These are phyloP conservation scores for Takifugu ocellatus DNA, from an alignment of 2,797 vertebrate genomes.

Conservation along the genomic window DNA sequence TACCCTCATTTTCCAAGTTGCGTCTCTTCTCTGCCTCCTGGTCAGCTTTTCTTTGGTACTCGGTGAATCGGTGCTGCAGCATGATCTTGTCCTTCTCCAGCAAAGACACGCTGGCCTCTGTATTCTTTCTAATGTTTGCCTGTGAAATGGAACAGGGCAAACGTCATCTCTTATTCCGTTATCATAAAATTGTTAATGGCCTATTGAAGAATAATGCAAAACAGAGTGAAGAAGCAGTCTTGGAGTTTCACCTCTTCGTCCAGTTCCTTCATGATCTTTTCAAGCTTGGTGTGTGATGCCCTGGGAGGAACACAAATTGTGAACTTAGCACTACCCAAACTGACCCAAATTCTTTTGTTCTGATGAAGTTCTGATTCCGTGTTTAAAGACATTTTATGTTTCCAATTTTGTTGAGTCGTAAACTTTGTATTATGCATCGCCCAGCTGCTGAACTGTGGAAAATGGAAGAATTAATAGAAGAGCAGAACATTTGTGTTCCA, in stretches of 20 bases:
- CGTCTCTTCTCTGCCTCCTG: slow-evolving; percentile 95
- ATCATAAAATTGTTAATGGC: background rate
- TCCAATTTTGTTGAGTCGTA: background rate
- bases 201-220: background rate
- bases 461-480: background rate
- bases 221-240: background rate
- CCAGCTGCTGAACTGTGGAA: no score
- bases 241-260: slow-evolving; percentile 87
- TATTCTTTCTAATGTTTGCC: slow-evolving; percentile 83
- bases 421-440: no score
- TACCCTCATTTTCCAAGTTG: slow-evolving; percentile 96
- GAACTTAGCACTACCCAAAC: background rate
- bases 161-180: background rate
- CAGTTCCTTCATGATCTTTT: slow-evolving; percentile 96
- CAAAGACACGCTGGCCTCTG: slow-evolving; percentile 84
- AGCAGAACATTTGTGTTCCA: background rate
- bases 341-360: background rate
- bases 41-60: slow-evolving; percentile 95
- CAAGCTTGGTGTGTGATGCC: slow-evolving; percentile 90
- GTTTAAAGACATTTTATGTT: background rate
- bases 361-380: background rate
- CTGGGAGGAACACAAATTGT: slow-evolving; percentile 59
- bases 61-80: slow-evolving; percentile 88
- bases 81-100: slow-evolving; percentile 97
- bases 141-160: slow-evolving; percentile 43